Base-by-base conservation (phyloP, 2,888 invertebrate genomes). In the Tribolium freemani region DNA sequence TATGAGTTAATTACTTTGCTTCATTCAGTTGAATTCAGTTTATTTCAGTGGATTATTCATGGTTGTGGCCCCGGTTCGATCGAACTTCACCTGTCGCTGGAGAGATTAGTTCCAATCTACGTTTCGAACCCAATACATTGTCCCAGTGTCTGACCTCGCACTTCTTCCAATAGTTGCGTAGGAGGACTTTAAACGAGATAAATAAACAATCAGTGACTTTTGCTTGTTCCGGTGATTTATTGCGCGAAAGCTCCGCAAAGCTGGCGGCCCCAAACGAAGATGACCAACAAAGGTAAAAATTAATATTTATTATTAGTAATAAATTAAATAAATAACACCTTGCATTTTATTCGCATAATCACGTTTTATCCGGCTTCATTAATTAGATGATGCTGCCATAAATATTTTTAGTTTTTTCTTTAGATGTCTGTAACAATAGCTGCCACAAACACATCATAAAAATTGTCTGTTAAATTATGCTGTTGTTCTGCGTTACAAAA, bases 21-120 rank as follows among this genome's bases (percentile, higher is more conserved):
- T 20, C 44, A 60, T 60, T 67, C 53, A 20, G 68, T 68, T 58
- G 58, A 58, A 60, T 60, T 67, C 53, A 20, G 68, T 68, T 58
- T 68, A 68, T 68, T 68, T 58, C 58, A 54, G 54, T 16, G 48
- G 68, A 63, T 72, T 72, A 72, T 69, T 72, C 72, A 72, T 69
- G 44, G 57, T 8, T 64, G 50, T 60, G 51, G 68, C 64, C 58
- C 30, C 26, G 69, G 58, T 48, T 71, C 60, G 71, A 57, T 60
- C 69, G 63, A 45, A 63, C 69, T 72, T 69, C 72, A 72, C 72
- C 72, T 72, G 72, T 69, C 58, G 69, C 51, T 72, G 31, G 21
- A 72, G 69, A 57, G 72, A 69, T 63, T 57, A 61, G 64, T 72
- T 72, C 69, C 69, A 64, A 51, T 72, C 44, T 51, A 11, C 58